A percentile compares a stretch with the other conserved stretches of the same genome.
Evolutionary conservation across 2,797 vertebrate genomes (phyloP).

Genomic region (Tachyglossus aculeatus): DNA sequence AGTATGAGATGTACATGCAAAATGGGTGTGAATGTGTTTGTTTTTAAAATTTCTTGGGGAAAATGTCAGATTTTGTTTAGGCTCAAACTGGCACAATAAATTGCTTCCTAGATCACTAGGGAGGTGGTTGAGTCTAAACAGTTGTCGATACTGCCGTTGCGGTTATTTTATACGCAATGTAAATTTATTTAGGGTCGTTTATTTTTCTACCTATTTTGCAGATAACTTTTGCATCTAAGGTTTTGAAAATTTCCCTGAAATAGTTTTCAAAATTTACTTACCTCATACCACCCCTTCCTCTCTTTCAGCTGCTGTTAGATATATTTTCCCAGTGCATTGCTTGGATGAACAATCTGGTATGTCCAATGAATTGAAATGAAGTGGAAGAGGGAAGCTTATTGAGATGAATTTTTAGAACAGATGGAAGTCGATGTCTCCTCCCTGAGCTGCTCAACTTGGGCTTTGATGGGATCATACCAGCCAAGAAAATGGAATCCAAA

Average conservation of each 20-base stretch:
- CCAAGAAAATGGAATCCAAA: no score
- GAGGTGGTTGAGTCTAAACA: background rate
- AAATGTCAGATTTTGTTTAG: background rate
- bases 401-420: background rate
- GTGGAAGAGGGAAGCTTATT: background rate
- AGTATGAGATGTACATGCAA: background rate
- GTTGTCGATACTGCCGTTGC: background rate
- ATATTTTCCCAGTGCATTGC: background rate
- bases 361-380: background rate
- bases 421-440: background rate
- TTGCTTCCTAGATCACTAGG: background rate
- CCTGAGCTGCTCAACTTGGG: background rate
- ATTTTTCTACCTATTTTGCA: constrained; percentile 9
- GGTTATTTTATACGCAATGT: background rate
- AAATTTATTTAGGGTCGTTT: background rate
- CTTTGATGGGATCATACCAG: no score
- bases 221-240: constrained; percentile 24
- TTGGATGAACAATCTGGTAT: no score
- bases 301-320: background rate
- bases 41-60: background rate
- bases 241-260: background rate
- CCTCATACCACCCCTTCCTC: background rate
- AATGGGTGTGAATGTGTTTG: background rate
- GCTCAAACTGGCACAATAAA: background rate
- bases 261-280: background rate